phyloP scores from a whole-genome alignment of 2,113 vertebrate species.

The Phyllostomus hastatus region DNA sequence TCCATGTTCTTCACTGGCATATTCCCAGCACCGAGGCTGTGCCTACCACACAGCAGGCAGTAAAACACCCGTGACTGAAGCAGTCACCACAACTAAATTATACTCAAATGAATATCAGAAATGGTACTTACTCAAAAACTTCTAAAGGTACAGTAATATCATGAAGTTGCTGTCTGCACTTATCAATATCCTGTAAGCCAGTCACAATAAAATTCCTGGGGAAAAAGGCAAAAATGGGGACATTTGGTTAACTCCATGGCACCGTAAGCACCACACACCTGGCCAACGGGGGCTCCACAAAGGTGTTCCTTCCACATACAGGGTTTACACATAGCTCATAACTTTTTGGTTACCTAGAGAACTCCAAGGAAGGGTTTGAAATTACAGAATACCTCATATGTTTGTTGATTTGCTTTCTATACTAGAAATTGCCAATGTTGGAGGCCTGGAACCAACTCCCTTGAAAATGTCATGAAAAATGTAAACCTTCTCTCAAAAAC shows the following conservation, averaged over 20 bases:
- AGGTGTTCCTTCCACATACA: accelerated
- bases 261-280: accelerated
- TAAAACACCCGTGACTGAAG: background rate
- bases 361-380: background rate
- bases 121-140: conserved; percentile 94
- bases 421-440: background rate
- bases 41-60: background rate
- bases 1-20: background rate
- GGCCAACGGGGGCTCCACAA: background rate
- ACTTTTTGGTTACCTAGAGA: no score
- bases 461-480: background rate
- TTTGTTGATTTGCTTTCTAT: background rate
- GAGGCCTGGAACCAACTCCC: background rate
- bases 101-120: background rate
- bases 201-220: conserved; percentile 97
- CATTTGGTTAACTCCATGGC: background rate
- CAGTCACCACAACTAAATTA: background rate
- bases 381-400: background rate
- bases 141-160: conserved; percentile 97
- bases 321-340: accelerated
- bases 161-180: conserved; percentile 97
- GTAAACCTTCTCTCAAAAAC: background rate
- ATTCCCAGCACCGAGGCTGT: background rate
- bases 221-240: background rate
- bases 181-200: conserved; percentile 96